Evolutionary conservation across 2,888 invertebrate species (phyloP).

Genomic region (Branchipolynoe longqiensis): DNA sequence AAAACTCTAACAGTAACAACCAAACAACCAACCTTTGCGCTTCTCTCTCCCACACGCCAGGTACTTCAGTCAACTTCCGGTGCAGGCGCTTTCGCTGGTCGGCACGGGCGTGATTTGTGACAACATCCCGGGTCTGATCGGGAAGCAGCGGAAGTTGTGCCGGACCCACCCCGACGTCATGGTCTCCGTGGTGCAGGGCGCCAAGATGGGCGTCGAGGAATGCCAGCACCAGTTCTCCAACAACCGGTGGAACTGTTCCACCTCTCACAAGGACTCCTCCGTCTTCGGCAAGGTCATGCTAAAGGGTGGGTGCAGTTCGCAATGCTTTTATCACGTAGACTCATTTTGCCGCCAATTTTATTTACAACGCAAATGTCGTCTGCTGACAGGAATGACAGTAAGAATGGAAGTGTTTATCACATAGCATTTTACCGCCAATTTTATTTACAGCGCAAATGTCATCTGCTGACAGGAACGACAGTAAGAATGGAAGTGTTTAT

Average conservation of each 20-base stretch:
- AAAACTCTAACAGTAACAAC: background rate
- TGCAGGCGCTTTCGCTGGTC: slow-evolving; percentile 68
- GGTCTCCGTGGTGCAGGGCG: slow-evolving; percentile 80
- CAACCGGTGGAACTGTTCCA: slow-evolving; percentile 81
- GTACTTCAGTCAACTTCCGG: slow-evolving; percentile 66
- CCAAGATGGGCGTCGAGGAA: slow-evolving; percentile 80
- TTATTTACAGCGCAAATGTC: no score
- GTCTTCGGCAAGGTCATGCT: slow-evolving; percentile 82
- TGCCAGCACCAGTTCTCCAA: slow-evolving; percentile 81
- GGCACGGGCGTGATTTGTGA: slow-evolving; percentile 80
- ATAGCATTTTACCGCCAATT: no score
- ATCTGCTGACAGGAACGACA: no score
- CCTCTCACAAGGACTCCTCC: slow-evolving; percentile 79
- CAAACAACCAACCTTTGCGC: background rate
- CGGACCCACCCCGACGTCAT: slow-evolving; percentile 79
- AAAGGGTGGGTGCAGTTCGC: slow-evolving; percentile 79
- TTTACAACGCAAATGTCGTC: no score
- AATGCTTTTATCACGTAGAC: no score
- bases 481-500: no score
- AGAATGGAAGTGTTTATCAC: no score
- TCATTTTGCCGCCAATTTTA: no score
- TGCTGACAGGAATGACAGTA: no score
- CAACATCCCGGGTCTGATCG: slow-evolving; percentile 81
- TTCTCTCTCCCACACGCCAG: slow-evolving; percentile 52
- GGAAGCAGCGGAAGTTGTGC: slow-evolving; percentile 81